Conservation (phyloP, 2,888 invertebrate genomes). For the Melinopterus prodromus region DNA sequence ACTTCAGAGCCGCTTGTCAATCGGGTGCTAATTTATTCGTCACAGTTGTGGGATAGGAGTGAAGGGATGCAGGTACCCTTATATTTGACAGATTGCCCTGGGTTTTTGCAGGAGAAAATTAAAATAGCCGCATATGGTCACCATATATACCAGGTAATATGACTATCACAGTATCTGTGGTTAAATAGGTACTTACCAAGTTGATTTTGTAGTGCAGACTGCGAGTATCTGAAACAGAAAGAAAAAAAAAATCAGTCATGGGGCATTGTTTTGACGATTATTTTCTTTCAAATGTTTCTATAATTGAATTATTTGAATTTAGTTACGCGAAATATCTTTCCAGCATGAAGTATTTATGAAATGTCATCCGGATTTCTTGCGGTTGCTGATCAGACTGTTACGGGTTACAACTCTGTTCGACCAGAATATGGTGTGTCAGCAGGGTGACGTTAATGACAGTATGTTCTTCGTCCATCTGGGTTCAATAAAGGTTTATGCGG, state of each 20-base stretch:
- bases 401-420: conserved; percentile 41
- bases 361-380: conserved; percentile 47
- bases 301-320: neutral
- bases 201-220: neutral
- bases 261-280: too few relatives aligned
- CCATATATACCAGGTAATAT: conserved; percentile 43
- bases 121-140: conserved; percentile 45
- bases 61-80: conserved; percentile 45
- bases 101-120: conserved; percentile 43
- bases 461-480: conserved; percentile 49
- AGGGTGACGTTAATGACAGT: conserved; percentile 46
- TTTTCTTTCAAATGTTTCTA: neutral
- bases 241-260: too few relatives aligned
- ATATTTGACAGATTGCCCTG: conserved; percentile 42
- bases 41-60: conserved; percentile 45
- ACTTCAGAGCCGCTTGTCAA: conserved; percentile 42
- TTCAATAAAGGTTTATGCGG: conserved; percentile 39
- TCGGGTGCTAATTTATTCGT: conserved; percentile 41
- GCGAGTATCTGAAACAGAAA: too few relatives aligned
- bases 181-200: neutral
- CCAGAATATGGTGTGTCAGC: conserved; percentile 46
- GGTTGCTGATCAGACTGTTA: conserved; percentile 42
- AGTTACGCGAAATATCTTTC: conserved; percentile 11
- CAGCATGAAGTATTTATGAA: conserved; percentile 43
- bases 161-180: too few relatives aligned